Evolutionary conservation across 2,113 vertebrate species (phyloP), one percentile per base, ranked within the genome.

Genomic region (Canis aureus): DNA sequence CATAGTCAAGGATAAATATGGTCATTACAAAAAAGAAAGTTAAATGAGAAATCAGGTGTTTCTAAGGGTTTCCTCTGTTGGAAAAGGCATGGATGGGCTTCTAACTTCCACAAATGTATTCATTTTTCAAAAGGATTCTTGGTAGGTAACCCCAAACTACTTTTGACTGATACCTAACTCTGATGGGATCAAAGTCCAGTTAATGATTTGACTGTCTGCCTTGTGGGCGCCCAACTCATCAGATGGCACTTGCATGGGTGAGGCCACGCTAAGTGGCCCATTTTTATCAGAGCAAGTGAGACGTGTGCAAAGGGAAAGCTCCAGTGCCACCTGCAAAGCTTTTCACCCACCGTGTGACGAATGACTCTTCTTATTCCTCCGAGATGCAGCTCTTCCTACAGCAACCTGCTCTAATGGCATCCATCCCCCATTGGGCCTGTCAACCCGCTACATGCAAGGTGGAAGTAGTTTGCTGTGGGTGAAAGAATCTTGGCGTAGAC

Each of bases 1-100:
- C 95, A 86, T 97, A 97, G 96, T 96, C 96, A 98, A 98, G 92
- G 96, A 98, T 97, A 98, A 98, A 97, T 97, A 94, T 93, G 94
- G 98, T 93, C 94, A 97, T 96, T 74, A 92, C 57, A 95, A 97
- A 96, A 62, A 83, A 64, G 73, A 93, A 96, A 95, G 49, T 74
- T 87, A 93, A 97, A 66, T 59, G 60, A 79, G n/a, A 62, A 92
- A 83, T 93, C 90, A 55, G 11, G 11, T 64, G 59, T 43, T 96
- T 95, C 79, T 43, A 83, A 91, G 57, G 35, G 66, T 88, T 92
- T 94, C 12, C 3, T 96, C 17, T 91, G 79, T 59, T 27, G 15
- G 57, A 71, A 85, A 96, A 35, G n/a, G 27, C 22, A 43, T 16
- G 69, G 9, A 10, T 60, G 27, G 67, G 57, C 64, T 86, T 15